These are phyloP conservation scores for Brachionus plicatilis DNA, from an alignment of 1,140 invertebrate genomes.

Conservation along the genomic window DNA sequence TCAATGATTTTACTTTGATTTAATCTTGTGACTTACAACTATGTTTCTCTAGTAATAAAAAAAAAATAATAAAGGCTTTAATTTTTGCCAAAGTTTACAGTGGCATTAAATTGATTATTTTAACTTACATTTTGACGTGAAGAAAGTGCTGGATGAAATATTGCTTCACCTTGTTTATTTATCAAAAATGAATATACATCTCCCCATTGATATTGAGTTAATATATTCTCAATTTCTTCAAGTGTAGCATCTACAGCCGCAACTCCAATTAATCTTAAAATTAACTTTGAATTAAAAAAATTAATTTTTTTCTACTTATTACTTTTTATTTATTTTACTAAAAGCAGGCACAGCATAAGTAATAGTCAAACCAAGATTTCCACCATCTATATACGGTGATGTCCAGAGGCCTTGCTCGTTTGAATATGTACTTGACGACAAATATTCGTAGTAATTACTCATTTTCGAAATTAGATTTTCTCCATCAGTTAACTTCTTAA, in stretches of 20 bases:
- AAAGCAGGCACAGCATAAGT: constrained; percentile 55
- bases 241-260: constrained; percentile 57
- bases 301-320: background rate
- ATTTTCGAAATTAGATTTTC: constrained; percentile 57
- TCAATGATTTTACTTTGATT: too few relatives aligned
- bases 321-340: constrained; percentile 50
- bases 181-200: constrained; percentile 57
- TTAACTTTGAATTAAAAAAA: background rate
- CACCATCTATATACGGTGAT: constrained; percentile 56
- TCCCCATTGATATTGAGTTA: constrained; percentile 56
- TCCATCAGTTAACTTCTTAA: constrained; percentile 52
- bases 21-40: too few relatives aligned
- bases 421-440: constrained; percentile 52
- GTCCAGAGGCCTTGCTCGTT: constrained; percentile 53
- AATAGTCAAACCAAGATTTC: constrained; percentile 55
- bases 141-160: constrained; percentile 56
- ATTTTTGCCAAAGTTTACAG: too few relatives aligned
- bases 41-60: too few relatives aligned
- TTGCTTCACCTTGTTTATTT: constrained; percentile 56
- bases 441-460: constrained; percentile 56
- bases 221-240: constrained; percentile 56
- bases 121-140: constrained; percentile 48
- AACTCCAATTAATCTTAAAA: constrained; percentile 53
- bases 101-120: too few relatives aligned
- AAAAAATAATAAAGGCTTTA: too few relatives aligned